Evolutionary conservation across 2,113 vertebrate genomes (phyloP).

Genomic region (Phyllostomus discolor): DNA sequence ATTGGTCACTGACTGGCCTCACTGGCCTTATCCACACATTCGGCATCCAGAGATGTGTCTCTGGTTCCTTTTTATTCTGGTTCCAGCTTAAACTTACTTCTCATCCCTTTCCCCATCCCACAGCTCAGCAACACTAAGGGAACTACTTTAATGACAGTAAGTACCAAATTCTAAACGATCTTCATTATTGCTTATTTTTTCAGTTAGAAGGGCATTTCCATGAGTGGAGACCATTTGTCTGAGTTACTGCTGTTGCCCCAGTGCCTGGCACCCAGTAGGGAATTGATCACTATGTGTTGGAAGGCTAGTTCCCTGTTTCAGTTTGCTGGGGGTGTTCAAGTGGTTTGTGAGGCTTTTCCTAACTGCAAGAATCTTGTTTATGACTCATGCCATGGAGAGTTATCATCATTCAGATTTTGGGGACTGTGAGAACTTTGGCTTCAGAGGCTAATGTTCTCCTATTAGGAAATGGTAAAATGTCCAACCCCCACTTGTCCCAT

Average conservation of each 20-base stretch:
- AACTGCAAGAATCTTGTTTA: background rate
- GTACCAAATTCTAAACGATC: background rate
- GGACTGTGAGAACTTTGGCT: background rate
- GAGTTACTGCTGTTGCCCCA: background rate
- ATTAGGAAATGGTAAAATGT: background rate
- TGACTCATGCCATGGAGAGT: background rate
- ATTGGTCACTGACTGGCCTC: background rate
- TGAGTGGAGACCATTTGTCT: background rate
- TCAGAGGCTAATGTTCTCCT: background rate
- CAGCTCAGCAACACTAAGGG: background rate
- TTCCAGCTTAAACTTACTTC: background rate
- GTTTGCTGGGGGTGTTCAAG: background rate
- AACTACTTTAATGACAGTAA: background rate
- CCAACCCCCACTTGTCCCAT: background rate
- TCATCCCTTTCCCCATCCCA: background rate
- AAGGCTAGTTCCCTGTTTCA: background rate
- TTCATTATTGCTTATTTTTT: background rate
- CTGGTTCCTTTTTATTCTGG: background rate
- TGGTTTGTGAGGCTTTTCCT: background rate
- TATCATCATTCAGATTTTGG: background rate
- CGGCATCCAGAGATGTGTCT: background rate
- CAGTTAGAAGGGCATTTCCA: background rate
- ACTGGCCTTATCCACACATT: background rate
- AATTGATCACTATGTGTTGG: background rate
- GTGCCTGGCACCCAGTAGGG: background rate